Base-by-base conservation (phyloP, 2,113 vertebrate species). In the Channa argus region DNA sequence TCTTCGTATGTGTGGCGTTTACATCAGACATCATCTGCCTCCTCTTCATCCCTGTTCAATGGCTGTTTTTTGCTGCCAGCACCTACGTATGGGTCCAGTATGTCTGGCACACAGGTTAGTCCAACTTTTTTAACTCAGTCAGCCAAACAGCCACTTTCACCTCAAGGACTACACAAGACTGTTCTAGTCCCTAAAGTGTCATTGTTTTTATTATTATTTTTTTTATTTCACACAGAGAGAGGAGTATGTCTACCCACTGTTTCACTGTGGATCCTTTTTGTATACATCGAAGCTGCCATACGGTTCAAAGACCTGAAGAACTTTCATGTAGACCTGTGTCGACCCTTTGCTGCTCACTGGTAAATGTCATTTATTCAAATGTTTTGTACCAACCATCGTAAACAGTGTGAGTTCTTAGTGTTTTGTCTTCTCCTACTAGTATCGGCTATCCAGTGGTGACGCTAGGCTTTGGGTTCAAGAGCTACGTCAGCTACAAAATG, bases 281-380 rank as follows among this genome's bases (percentile, higher is more conserved):
- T 99, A 89, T 99, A 99, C 94, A 99, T 99, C 75, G 98, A 99
- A 96, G 98, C 97, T 79, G 97, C 98, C 89, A 97, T 99, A 93
- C 95, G 98, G 80, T 99, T 99, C 94, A 99, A 99, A 96, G 98
- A 99, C 91, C 91, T 99, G 90, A 99, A 99, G 93, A 98, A 99
- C 88, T 99, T 99, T 93, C 97, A 99, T 0, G 97, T 99, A 60
- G 97, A 98, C 89, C 94, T 99, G 74, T 99, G 98, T 93, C 96
- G 98, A 79, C 98, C 98, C 0, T 99, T 99, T 86, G 97, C 98
- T 82, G 97, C 98, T 88, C 98, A 99, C 83, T 99, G 98, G 98
- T 95, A 91, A 89, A 74, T 12, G 5, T 36, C 10, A 49, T 41
- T 41, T 41, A 41, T 41, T 41, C 4, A 5, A 4, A 41, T 41